A percentile compares a stretch with the other conserved stretches of the same genome.
Conservation (phyloP, 2,797 vertebrate species). For the Parauchenoglanis punctatus region DNA sequence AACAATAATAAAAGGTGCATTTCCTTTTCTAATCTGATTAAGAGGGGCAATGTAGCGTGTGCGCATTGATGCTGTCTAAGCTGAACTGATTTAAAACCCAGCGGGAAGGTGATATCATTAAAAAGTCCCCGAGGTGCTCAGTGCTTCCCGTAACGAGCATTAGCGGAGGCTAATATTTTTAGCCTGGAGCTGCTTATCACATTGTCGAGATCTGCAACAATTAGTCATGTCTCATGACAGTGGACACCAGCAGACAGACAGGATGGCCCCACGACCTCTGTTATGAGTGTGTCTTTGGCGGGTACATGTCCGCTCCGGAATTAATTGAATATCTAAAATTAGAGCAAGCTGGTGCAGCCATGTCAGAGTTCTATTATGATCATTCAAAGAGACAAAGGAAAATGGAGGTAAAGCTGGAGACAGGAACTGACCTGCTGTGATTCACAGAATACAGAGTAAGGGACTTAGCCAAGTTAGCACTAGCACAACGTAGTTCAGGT, state of each 20-base stretch:
- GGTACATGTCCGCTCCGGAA: conserved; percentile 31
- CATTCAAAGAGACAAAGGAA: conserved; percentile 50
- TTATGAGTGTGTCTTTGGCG: conserved; percentile 45
- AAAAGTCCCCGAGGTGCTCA: conserved; percentile 39
- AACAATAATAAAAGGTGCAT: conserved; percentile 54
- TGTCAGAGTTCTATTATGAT: conserved; percentile 54
- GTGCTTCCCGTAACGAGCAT: conserved; percentile 46
- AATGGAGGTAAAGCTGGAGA: conserved; percentile 19
- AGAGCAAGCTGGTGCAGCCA: conserved; percentile 40
- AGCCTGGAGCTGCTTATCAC: conserved; percentile 38
- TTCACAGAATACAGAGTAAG: conserved; percentile 13
- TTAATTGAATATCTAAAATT: conserved; percentile 63
- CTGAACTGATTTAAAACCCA: conserved; percentile 56
- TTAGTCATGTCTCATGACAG: conserved; percentile 47
- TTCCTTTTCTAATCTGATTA: conserved; percentile 56
- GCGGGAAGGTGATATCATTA: conserved; percentile 53
- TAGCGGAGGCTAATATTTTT: conserved; percentile 47
- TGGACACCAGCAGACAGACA: conserved; percentile 34
- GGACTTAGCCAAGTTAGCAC: conserved; percentile 31
- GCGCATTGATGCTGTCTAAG: conserved; percentile 32
- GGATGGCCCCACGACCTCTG: conserved; percentile 40
- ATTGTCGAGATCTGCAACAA: conserved; percentile 40
- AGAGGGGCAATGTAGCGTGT: conserved; percentile 45
- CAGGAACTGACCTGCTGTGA: conserved; percentile 31
- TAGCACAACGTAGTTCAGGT: not conserved